phyloP scores from a whole-genome alignment of 2,113 vertebrate genomes.

The Anthoscopus minutus region DNA sequence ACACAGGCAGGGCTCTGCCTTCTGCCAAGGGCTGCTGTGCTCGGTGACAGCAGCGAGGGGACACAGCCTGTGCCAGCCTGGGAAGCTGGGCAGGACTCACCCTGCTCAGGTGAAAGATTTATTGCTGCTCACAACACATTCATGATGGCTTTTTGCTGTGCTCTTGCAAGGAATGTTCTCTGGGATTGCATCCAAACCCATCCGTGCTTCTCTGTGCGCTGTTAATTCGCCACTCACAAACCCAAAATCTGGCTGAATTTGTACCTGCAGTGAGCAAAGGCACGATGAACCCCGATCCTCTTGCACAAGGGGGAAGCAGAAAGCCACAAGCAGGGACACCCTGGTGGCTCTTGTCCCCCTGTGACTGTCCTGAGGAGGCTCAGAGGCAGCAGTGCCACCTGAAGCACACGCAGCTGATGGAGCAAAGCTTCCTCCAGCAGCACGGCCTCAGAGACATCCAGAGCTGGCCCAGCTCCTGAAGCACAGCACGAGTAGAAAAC shows the following conservation, averaged over 20 bases:
- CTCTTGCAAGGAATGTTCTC: background rate
- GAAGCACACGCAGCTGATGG: no score
- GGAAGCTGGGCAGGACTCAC: background rate
- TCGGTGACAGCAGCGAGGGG: rapidly evolving
- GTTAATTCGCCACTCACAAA: no score
- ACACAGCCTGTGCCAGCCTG: background rate
- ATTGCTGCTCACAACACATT: background rate
- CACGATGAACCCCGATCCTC: background rate
- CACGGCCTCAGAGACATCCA: background rate
- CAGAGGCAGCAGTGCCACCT: background rate
- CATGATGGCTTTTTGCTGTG: rapidly evolving
- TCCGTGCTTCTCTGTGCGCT: rapidly evolving
- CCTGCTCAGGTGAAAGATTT: background rate
- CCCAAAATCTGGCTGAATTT: no score
- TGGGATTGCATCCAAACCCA: rapidly evolving
- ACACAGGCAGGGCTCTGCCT: rapidly evolving
- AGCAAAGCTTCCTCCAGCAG: no score
- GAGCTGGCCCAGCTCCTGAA: background rate
- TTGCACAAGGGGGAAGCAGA: background rate
- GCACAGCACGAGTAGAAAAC: background rate
- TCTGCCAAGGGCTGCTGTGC: background rate
- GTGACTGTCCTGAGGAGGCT: rapidly evolving
- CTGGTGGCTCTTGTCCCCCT: rapidly evolving
- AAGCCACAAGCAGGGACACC: rapidly evolving
- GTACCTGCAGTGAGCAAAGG: background rate